These are phyloP conservation scores for Oreochromis grahami DNA, from an alignment of 2,797 vertebrate species.

Conservation along the genomic window DNA sequence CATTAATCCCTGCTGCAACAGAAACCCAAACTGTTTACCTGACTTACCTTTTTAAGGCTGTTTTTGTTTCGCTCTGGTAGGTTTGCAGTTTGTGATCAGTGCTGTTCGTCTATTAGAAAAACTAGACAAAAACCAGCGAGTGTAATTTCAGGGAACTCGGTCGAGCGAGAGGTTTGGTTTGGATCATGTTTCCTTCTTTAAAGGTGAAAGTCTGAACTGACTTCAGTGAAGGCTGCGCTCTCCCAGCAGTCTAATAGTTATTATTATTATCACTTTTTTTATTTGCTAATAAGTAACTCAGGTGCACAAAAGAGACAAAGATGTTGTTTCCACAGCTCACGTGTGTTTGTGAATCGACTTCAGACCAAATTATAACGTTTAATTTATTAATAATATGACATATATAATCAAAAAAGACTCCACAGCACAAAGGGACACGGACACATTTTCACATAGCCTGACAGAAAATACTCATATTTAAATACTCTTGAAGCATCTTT, in stretches of 20 bases:
- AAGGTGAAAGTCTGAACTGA: neutral
- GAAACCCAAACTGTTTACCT: neutral
- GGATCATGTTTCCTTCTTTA: neutral
- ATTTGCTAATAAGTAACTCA: neutral
- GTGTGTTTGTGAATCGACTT: neutral
- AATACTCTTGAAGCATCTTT: neutral
- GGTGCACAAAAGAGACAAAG: neutral
- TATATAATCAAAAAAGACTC: neutral
- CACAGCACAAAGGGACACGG: neutral
- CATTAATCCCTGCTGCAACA: neutral
- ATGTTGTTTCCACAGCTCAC: neutral
- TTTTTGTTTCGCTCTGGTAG: neutral
- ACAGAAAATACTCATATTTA: neutral
- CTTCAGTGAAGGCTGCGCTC: neutral
- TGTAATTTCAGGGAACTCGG: neutral
- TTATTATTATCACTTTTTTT: neutral
- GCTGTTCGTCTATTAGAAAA: neutral
- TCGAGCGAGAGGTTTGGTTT: neutral
- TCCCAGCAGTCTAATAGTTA: neutral
- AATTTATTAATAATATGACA: neutral
- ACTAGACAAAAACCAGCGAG: neutral
- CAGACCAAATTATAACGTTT: neutral
- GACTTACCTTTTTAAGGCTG: neutral
- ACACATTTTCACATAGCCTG: neutral
- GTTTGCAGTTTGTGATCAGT: neutral